Evolutionary conservation across 2,113 vertebrate species (phyloP), one percentile per base, ranked within the genome.

Genomic region (Dasyurus viverrinus): DNA sequence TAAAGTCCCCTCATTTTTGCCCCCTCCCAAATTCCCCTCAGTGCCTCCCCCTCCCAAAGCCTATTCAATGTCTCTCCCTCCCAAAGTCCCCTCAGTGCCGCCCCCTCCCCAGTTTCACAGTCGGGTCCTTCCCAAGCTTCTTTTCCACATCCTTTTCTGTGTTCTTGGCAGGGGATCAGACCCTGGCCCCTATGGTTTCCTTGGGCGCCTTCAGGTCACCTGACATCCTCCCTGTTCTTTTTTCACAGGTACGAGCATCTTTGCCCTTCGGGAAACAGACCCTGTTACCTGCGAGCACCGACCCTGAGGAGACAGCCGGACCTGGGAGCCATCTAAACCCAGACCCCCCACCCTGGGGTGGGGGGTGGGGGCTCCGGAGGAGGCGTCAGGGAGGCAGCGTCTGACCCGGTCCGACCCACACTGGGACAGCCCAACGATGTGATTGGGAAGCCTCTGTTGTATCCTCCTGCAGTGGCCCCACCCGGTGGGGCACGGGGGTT

Each of bases 391-490:
- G 53, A 22, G 19, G 14, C 53, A 60, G 9, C 57, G 57, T 7
- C 27, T 0, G 2, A 8, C 57, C 12, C 26, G 10, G 26, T 30
- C 57, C 11, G 10, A 9, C 57, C 57, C 11, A 12, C 27, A 14
- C n/a, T 60, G 8, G 2, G 9, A 1, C 57, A 30, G 57, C 57
- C 14, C 14, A 12, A 68, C 0, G 1, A 68, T 68, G 57, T 60
- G 3, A 36, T 60, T 60, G 8, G 0, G 57, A 60, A 10, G 7
- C 1, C 11, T 2, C 0, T 2, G 3, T 68, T 3, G 3, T 14
- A 11, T 36, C 30, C 26, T 14, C 36, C 57, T 68, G 57, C 30
- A 14, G 27, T 3, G 57, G 11, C 57, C 57, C 27, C 0, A 0
- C 27, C 57, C 27, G 0, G 3, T 1, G 12, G 5, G 30, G 12